Base-by-base conservation (phyloP, 2,888 invertebrate genomes). In the Yponomeuta plumbellus region DNA sequence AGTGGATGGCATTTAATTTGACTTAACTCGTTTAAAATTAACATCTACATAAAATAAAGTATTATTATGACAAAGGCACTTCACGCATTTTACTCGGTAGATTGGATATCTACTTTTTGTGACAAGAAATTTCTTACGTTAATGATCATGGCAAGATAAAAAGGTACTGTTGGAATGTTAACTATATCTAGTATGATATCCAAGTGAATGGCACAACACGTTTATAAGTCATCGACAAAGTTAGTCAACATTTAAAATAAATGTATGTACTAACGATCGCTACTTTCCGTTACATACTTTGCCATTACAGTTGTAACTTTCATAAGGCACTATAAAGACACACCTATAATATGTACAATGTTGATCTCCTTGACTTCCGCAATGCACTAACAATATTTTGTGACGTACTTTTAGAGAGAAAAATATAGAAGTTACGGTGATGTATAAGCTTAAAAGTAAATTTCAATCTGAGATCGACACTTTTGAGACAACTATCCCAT, bases 1-100 rank as follows among this genome's bases (percentile, higher is more conserved):
- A 89, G 86, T 90, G 90, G 90, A 91, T 91, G 91, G 91, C 91
- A 91, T 91, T 88, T 87, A 86, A 87, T 86, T 87, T 90, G 90
- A 91, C 91, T 91, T 91, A 91, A 88, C 88, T 84, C 86, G 85
- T 90, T 90, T 90, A 91, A 23, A 59, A n/a, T 62, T 62, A 84
- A 22, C 81, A 80, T 26, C 59, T 52, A 59, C 76, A 82, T 80
- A 81, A 80, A 80, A 80, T 80, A 84, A 84, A 77, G 80, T 84
- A 83, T 85, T 83, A 85, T 85, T 85, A 88, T 81, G 85, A 85
- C 81, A 81, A 89, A 88, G 90, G 88, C 88, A 89, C 88, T 84
- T 86, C 76, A 85, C 77, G 79, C 80, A 34, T 80, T 83, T 80
- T 82, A 78, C 75, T 82, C 79, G 79, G 84, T 84, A 86, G 84